These are phyloP conservation scores for Fragum sueziense DNA, from an alignment of 2,888 invertebrate genomes.

Conservation along the genomic window DNA sequence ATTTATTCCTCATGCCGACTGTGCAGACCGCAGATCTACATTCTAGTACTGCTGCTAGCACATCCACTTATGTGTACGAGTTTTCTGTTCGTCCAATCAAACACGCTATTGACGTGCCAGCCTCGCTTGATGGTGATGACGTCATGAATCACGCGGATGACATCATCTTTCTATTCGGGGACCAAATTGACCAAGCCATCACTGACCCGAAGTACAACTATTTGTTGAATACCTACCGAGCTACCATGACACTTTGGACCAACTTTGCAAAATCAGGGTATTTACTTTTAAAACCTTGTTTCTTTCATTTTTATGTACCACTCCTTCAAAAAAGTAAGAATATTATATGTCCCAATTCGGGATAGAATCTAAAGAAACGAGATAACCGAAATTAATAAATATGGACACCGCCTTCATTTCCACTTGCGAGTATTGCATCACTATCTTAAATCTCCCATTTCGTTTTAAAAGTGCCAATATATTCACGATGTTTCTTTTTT, in stretches of 20 bases:
- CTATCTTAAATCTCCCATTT: no score
- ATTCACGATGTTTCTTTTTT: no score
- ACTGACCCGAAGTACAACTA: neutral
- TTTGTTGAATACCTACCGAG: neutral
- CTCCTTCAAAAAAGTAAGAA: no score
- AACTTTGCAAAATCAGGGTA: constrained; percentile 66
- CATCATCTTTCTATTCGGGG: constrained; percentile 32
- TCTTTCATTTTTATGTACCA: no score
- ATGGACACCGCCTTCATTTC: no score
- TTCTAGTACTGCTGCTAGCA: neutral
- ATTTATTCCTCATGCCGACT: neutral
- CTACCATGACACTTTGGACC: constrained; percentile 83
- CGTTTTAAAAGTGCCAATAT: no score
- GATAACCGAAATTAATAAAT: no score
- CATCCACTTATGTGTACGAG: constrained; percentile 4
- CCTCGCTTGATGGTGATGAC: neutral
- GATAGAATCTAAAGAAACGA: no score
- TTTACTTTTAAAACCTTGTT: neutral
- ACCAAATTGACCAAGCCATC: neutral
- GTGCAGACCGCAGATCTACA: constrained; percentile 15
- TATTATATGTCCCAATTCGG: no score
- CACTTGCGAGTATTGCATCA: no score
- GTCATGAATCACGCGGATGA: constrained; percentile 38
- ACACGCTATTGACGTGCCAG: neutral
- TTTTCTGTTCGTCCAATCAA: constrained; percentile 4